phyloP scores from a whole-genome alignment of 35 echinoderm and acorn worm species.

The Ophioderma brevispina region DNA sequence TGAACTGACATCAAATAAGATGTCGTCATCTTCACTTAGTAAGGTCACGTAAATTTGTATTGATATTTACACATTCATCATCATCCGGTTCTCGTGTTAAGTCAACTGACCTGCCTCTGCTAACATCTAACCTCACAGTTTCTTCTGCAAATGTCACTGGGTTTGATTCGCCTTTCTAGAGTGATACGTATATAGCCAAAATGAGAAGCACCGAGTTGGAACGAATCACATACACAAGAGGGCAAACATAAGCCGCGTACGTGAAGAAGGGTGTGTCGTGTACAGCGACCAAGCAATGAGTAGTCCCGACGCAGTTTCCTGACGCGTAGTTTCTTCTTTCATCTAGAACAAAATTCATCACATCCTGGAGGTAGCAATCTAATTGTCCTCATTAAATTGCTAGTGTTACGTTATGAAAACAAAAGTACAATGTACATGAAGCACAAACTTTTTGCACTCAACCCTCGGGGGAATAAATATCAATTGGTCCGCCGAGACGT shows the following conservation, averaged over 20 bases:
- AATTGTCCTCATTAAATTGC: constrained; percentile 23
- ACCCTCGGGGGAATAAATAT: background rate
- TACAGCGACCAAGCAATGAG: background rate
- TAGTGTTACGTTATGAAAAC: constrained; percentile 43
- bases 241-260: background rate
- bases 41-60: background rate
- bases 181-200: background rate
- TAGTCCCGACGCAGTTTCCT: constrained; percentile 29
- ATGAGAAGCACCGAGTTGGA: constrained; percentile 3
- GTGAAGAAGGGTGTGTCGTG: background rate
- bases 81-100: background rate
- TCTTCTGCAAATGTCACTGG: background rate
- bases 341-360: constrained; percentile 15
- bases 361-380: constrained; percentile 26
- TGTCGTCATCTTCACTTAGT: background rate
- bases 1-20: background rate
- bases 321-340: background rate
- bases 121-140: background rate
- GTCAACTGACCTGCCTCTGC: background rate
- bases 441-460: background rate
- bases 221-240: constrained; percentile 16
- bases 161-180: background rate
- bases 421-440: constrained; percentile 29
- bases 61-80: background rate
- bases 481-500: background rate